phyloP scores from a whole-genome alignment of 2,797 vertebrate genomes.

The Miichthys miiuy region DNA sequence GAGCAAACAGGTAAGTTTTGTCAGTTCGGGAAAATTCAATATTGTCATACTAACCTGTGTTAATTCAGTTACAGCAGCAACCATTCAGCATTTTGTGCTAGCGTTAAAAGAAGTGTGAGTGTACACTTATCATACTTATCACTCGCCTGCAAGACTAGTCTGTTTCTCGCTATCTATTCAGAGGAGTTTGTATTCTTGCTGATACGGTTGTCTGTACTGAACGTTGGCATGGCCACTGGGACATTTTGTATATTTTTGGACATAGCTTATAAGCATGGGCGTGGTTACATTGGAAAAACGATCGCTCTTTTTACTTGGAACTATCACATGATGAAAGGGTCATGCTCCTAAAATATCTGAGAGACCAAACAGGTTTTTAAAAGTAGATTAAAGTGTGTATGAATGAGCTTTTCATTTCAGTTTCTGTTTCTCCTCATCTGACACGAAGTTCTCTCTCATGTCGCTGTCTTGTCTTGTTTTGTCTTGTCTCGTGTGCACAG shows the following conservation, averaged over 20 bases:
- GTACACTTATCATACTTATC: slow-evolving; percentile 75
- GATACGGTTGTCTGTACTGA: slow-evolving; percentile 60
- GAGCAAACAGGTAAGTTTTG: slow-evolving; percentile 46
- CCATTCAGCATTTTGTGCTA: neutral
- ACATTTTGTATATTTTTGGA: slow-evolving; percentile 14
- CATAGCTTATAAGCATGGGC: neutral
- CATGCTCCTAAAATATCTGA: neutral
- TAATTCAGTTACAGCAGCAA: neutral
- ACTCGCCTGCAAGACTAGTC: slow-evolving; percentile 43
- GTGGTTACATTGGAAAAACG: slow-evolving; percentile 7
- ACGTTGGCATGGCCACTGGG: neutral
- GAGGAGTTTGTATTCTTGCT: slow-evolving; percentile 36
- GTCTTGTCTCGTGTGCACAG: slow-evolving; percentile 80
- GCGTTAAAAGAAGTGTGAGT: neutral
- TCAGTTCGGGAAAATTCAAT: slow-evolving; percentile 10
- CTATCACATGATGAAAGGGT: neutral
- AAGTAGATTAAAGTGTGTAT: neutral
- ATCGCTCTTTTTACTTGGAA: neutral
- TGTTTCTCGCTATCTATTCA: slow-evolving; percentile 66
- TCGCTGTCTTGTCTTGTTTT: slow-evolving; percentile 50
- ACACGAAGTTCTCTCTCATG: slow-evolving; percentile 61
- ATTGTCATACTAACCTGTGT: slow-evolving; percentile 22
- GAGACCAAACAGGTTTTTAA: neutral
- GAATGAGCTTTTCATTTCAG: neutral
- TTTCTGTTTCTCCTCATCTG: slow-evolving; percentile 38